Conservation (phyloP, 2,113 vertebrate genomes). For the Motacilla alba region DNA sequence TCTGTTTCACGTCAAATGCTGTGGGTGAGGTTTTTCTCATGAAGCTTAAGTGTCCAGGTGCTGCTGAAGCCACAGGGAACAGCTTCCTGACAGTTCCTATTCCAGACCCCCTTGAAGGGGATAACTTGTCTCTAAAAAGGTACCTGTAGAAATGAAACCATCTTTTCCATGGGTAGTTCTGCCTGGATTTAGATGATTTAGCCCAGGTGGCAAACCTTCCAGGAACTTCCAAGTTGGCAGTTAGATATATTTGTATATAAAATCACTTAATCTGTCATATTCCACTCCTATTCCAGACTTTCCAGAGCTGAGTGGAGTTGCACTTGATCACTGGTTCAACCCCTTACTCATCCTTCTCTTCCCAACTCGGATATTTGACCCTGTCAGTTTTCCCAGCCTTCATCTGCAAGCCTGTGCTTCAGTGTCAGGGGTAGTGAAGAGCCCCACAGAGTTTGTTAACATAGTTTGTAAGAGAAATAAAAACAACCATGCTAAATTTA, state of each 20-base stretch:
- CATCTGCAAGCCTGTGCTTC: background rate
- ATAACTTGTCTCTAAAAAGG: background rate
- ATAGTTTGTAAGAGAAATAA: background rate
- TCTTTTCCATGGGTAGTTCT: background rate
- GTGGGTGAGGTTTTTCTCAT: background rate
- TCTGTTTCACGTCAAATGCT: background rate
- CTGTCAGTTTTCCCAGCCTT: background rate
- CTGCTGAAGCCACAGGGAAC: background rate
- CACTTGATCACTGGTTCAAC: background rate
- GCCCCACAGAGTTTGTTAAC: background rate
- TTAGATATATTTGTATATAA: background rate
- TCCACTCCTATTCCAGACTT: background rate
- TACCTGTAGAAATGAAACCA: background rate
- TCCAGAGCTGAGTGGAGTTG: background rate
- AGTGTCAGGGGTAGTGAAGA: background rate
- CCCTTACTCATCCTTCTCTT: background rate
- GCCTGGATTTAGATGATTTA: background rate
- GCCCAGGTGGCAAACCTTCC: background rate
- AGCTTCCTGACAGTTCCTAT: background rate
- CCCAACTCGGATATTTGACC: fast-evolving
- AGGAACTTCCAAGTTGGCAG: background rate
- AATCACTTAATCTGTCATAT: fast-evolving
- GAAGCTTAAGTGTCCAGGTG: background rate
- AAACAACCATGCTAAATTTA: background rate
- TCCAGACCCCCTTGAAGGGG: background rate